Base-by-base conservation (phyloP, 1,140 invertebrate genomes). In the Melanaphis sacchari region DNA sequence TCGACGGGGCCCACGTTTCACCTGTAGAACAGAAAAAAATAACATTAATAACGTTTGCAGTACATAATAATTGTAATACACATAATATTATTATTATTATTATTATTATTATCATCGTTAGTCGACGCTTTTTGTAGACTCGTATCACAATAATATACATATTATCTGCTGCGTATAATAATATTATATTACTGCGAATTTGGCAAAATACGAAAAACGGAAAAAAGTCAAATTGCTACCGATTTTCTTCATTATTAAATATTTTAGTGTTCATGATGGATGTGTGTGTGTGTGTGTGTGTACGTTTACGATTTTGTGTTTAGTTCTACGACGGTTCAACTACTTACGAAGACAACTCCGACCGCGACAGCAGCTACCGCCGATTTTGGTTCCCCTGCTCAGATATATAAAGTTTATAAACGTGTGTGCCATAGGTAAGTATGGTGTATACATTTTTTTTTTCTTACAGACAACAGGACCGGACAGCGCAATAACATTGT, bases 21-120 rank as follows among this genome's bases (percentile, higher is more conserved):
- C 59, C 59, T 76, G 59, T 76, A 76, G 59, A 76, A 76, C 11
- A 76, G n/a, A 76, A 66, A 66, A 76, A 76, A 76, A n/a, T n/a
- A n/a, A n/a, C 7, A 76, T n/a, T n/a, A 76, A 76, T 15, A 76
- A 76, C 15, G 31, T 76, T 76, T n/a, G 59, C 59, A 66, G 59
- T 76, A 76, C 15, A n/a, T 76, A 66, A 66, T 49, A 15, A 66
- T 66, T n/a, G n/a, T n/a, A n/a, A 59, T 8, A 26, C 26, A 26
- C 43, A 43, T 43, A 43, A n/a, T n/a, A n/a, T n/a, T n/a, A n/a
- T n/a, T n/a, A n/a, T n/a, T 52, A 52, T 22, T 52, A 52, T 52
- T 52, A 49, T 49, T 46, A 46, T 26, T 54, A 59, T 31, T 59
- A 59, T 59, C n/a, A 66, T 66, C 3, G n/a, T n/a, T 66, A 66